phyloP scores from a whole-genome alignment of 2,888 invertebrate genomes.

The Meteorus cinctellus region DNA sequence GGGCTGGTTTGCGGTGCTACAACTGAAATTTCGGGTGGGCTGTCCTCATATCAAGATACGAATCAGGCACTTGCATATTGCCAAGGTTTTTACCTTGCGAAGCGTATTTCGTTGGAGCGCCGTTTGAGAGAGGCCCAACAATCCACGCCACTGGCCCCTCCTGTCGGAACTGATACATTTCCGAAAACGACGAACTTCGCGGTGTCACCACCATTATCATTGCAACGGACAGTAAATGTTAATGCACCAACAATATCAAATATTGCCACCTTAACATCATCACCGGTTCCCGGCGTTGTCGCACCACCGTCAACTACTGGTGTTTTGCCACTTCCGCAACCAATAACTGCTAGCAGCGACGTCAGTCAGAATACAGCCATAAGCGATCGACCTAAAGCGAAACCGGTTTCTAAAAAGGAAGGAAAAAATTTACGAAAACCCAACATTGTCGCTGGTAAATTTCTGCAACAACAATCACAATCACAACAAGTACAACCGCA shows the following conservation, averaged over 20 bases:
- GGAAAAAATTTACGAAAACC: conserved; percentile 82
- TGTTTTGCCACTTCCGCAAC: conserved; percentile 69
- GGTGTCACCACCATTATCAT: conserved; percentile 54
- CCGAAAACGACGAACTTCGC: conserved; percentile 56
- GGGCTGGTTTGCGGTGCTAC: conserved; percentile 72
- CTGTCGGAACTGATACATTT: conserved; percentile 61
- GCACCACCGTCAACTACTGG: conserved; percentile 75
- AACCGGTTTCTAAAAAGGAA: conserved; percentile 87
- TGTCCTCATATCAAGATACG: conserved; percentile 70
- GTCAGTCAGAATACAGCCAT: conserved; percentile 83
- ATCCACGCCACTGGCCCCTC: conserved; percentile 50
- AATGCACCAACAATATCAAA: conserved; percentile 19
- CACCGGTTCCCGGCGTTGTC: conserved; percentile 67
- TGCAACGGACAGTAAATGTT: conserved; percentile 54
- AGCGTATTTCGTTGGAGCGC: conserved; percentile 53
- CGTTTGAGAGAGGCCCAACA: conserved; percentile 52
- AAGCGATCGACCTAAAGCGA: conserved; percentile 89
- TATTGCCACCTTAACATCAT: conserved; percentile 51
- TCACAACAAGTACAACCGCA: conserved; percentile 72
- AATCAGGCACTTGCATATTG: conserved; percentile 72
- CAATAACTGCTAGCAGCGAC: conserved; percentile 75
- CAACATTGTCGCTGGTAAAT: conserved; percentile 60
- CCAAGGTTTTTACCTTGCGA: conserved; percentile 58
- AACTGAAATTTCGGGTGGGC: conserved; percentile 71
- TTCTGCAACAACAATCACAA: conserved; percentile 63